A percentile compares a stretch with the other conserved stretches of the same genome.
These are phyloP conservation scores for Dolichopus griseipennis DNA, from an alignment of 2,888 invertebrate genomes.

Conservation along the genomic window DNA sequence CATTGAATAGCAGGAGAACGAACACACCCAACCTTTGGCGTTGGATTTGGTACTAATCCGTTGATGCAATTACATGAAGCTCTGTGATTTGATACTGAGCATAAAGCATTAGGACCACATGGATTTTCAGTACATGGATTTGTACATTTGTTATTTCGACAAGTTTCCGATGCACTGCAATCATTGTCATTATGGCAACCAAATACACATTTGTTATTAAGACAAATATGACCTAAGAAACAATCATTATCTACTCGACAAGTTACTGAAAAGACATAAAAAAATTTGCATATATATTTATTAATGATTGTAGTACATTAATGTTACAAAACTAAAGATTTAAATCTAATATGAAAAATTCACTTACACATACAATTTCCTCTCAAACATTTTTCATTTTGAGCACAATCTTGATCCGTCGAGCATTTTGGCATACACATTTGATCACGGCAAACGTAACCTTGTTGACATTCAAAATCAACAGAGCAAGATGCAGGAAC, in stretches of 20 bases:
- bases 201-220: constrained; percentile 74
- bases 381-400: constrained; percentile 79
- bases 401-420: constrained; percentile 72
- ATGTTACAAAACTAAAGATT: too few species aligned
- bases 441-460: constrained; percentile 67
- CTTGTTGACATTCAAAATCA: constrained; percentile 61
- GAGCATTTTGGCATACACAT: constrained; percentile 72
- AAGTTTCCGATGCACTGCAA: constrained; percentile 75
- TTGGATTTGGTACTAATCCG: constrained; percentile 77
- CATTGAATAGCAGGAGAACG: constrained; percentile 70
- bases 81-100: constrained; percentile 70
- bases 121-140: constrained; percentile 69
- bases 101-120: constrained; percentile 77
- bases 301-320: too few species aligned
- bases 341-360: not conserved
- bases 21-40: constrained; percentile 79
- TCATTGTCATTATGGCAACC: constrained; percentile 83
- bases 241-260: constrained; percentile 88
- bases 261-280: constrained; percentile 50
- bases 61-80: constrained; percentile 70
- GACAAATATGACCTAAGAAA: constrained; percentile 82
- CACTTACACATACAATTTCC: constrained; percentile 70
- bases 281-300: not conserved
- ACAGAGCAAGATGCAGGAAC: constrained; percentile 69
- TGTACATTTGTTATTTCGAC: constrained; percentile 67